These are phyloP conservation scores for Thamnophis elegans DNA, from an alignment of 2,797 vertebrate species.

Conservation along the genomic window DNA sequence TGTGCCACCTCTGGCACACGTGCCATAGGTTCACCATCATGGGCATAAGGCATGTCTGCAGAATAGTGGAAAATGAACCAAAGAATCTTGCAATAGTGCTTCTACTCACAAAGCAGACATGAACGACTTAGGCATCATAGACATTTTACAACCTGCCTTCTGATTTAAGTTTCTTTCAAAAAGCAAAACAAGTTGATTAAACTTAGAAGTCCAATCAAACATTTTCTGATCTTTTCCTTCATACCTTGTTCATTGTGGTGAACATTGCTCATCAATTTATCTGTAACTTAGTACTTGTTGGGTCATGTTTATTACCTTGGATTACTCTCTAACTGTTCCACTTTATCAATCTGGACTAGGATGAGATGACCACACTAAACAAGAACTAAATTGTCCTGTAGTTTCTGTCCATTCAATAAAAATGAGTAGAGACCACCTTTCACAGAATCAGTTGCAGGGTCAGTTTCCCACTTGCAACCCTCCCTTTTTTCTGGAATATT, in stretches of 20 bases:
- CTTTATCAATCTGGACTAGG: neutral
- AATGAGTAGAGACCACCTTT: neutral
- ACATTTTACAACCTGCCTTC: neutral
- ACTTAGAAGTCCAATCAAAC: neutral
- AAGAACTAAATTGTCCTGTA: neutral
- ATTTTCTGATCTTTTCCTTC: neutral
- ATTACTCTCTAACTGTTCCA: accelerated
- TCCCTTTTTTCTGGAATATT: neutral
- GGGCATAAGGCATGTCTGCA: neutral
- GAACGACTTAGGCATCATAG: neutral
- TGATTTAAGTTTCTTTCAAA: neutral
- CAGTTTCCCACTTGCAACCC: neutral
- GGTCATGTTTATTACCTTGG: neutral
- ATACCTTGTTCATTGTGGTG: too few species aligned
- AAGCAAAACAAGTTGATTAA: slow-evolving; percentile 11
- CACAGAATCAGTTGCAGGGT: neutral
- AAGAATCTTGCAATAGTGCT: neutral
- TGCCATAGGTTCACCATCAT: too few species aligned
- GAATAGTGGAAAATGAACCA: neutral
- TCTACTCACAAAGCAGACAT: neutral
- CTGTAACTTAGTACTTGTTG: neutral
- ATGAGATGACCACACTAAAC: neutral
- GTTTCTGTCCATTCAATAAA: neutral
- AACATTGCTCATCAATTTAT: neutral
- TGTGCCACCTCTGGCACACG: too few species aligned